These are phyloP conservation scores for Macropus fuliginosus DNA, from an alignment of 2,797 vertebrate genomes.

Conservation along the genomic window DNA sequence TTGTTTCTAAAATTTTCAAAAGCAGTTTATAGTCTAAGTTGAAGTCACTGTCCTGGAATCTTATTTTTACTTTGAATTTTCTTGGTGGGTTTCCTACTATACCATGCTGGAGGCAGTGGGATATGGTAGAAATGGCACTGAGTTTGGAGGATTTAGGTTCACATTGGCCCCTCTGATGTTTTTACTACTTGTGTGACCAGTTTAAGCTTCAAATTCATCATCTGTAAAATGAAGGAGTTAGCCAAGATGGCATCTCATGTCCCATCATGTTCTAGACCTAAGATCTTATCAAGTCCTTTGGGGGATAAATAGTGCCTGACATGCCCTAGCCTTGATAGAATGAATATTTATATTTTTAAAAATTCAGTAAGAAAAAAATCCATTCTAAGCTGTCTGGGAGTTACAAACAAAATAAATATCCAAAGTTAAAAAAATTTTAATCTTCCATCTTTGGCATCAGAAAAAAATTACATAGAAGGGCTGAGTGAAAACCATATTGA, in stretches of 20 bases:
- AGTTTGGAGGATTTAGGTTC: background rate
- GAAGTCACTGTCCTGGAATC: conserved; percentile 48
- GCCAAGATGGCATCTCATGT: background rate
- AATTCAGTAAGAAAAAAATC: conserved; percentile 33
- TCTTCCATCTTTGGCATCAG: conserved; percentile 47
- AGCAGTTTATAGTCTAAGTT: background rate
- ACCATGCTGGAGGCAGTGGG: background rate
- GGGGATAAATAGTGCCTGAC: conserved; percentile 4
- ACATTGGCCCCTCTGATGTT: background rate
- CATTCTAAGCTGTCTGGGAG: background rate
- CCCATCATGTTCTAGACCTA: background rate
- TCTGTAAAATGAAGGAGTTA: background rate
- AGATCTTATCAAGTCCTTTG: background rate
- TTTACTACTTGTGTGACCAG: background rate
- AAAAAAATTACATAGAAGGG: conserved; percentile 20
- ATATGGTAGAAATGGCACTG: background rate
- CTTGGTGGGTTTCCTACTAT: background rate
- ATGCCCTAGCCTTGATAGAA: background rate
- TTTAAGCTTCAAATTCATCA: background rate
- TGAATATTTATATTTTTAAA: conserved; percentile 39
- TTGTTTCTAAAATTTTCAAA: conserved; percentile 39
- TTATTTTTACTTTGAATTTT: conserved; percentile 39
- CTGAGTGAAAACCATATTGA: conserved; percentile 43
- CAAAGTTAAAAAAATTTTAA: conserved; percentile 41
- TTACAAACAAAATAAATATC: background rate